Conservation (phyloP, 2,797 vertebrate species). For the Alfaro cultratus region DNA sequence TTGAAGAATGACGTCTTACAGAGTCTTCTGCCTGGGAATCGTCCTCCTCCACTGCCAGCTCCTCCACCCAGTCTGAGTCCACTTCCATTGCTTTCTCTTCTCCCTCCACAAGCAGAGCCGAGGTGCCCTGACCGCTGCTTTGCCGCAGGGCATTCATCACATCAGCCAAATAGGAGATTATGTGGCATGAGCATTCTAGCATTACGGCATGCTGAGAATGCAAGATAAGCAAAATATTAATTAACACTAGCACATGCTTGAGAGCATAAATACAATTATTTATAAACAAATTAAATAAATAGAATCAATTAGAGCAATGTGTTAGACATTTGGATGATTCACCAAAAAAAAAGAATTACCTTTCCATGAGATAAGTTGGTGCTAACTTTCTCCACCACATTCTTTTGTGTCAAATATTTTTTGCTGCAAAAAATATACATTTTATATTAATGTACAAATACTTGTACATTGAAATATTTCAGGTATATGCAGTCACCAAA, state of each 20-base stretch:
- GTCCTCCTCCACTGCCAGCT: constrained; percentile 96
- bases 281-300: neutral
- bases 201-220: constrained; percentile 88
- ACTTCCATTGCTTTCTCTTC: constrained; percentile 97
- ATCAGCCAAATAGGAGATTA: constrained; percentile 97
- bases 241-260: neutral
- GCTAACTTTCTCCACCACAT: constrained; percentile 97
- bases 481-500: neutral
- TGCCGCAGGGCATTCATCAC: constrained; percentile 96
- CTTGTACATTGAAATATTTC: no score
- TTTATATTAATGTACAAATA: no score
- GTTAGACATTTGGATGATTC: neutral
- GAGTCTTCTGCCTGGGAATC: constrained; percentile 99
- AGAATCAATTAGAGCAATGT: neutral
- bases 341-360: constrained; percentile 73
- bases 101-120: constrained; percentile 91
- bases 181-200: constrained; percentile 96
- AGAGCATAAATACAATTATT: neutral
- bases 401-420: constrained; percentile 98
- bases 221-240: neutral
- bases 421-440: constrained; percentile 82
- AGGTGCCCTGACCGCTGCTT: constrained; percentile 89
- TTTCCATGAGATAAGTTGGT: constrained; percentile 95
- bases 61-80: constrained; percentile 99
- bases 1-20: constrained; percentile 73